Evolutionary conservation across 2,797 vertebrate genomes (phyloP).

Genomic region (Sandelia bainsii): DNA sequence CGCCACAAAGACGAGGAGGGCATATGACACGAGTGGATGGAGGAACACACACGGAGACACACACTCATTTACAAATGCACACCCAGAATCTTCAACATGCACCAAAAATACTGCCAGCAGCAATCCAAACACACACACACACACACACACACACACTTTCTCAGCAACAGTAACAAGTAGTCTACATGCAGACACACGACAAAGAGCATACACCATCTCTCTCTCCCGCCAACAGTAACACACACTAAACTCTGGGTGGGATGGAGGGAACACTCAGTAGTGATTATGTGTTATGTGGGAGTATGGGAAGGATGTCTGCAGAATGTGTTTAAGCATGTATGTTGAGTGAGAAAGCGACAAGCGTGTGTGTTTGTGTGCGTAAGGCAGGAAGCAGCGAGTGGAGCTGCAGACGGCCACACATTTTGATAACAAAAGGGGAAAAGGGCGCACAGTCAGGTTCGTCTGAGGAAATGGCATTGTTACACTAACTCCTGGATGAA

Average conservation of each 20-base stretch:
- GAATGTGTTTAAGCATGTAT: conserved; percentile 39
- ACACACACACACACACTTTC: conserved; percentile 12
- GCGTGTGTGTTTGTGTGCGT: conserved; percentile 8
- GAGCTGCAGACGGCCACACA: conserved; percentile 51
- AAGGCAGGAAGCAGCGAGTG: conserved; percentile 62
- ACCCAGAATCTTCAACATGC: neutral
- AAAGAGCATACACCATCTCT: conserved; percentile 10
- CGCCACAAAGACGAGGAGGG: conserved; percentile 66
- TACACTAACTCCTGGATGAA: conserved; percentile 28
- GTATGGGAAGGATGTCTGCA: conserved; percentile 61
- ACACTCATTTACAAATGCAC: neutral
- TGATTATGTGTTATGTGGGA: conserved; percentile 35
- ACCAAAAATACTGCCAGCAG: conserved; percentile 2
- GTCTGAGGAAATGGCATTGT: conserved; percentile 78
- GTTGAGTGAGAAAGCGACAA: conserved; percentile 21
- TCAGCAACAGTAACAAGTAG: neutral
- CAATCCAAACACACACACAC: conserved; percentile 9
- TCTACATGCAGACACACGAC: conserved; percentile 3
- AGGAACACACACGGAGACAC: neutral
- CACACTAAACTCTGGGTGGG: conserved; percentile 26
- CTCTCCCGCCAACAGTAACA: conserved; percentile 11
- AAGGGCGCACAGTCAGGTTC: conserved; percentile 42
- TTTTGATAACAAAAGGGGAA: conserved; percentile 71
- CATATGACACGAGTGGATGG: conserved; percentile 18
- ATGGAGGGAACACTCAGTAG: conserved; percentile 4